These are phyloP conservation scores for Drosophila histrio DNA, from an alignment of 2,888 invertebrate species.

Conservation along the genomic window DNA sequence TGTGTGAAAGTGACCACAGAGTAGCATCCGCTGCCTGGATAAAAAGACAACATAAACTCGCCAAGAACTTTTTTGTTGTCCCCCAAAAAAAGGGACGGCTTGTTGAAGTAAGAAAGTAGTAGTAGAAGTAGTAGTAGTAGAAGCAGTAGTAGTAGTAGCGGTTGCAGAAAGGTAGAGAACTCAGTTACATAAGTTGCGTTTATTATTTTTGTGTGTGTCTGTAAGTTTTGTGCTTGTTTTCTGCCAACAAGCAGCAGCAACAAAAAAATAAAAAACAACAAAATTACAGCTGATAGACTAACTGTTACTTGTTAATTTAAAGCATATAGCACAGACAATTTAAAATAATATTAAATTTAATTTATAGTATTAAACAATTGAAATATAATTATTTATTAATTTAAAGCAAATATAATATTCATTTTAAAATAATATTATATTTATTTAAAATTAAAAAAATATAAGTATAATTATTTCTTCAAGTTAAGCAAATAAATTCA, in stretches of 20 bases:
- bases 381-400: too few relatives aligned
- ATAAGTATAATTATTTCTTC: too few relatives aligned
- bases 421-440: too few relatives aligned
- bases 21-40: constrained; percentile 57
- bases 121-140: not conserved
- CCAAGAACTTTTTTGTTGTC: constrained; percentile 68
- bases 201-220: constrained; percentile 62
- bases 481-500: too few relatives aligned
- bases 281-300: not conserved
- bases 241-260: constrained; percentile 36
- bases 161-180: constrained; percentile 22
- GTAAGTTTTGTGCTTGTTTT: constrained; percentile 71
- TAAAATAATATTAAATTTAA: too few relatives aligned
- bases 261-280: not conserved
- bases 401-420: too few relatives aligned
- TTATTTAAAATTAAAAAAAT: too few relatives aligned
- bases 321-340: too few relatives aligned
- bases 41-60: constrained; percentile 59
- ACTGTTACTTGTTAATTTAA: too few relatives aligned
- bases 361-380: too few relatives aligned
- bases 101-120: constrained; percentile 16
- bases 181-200: constrained; percentile 77
- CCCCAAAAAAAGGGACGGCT: constrained; percentile 31
- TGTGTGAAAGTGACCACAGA: constrained; percentile 78
- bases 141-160: not conserved